Percentiles rank a stretch among this genome's conserved stretches.
These are phyloP conservation scores for Cyprinodon diabolis DNA, from an alignment of 2,797 vertebrate species.

Conservation along the genomic window DNA sequence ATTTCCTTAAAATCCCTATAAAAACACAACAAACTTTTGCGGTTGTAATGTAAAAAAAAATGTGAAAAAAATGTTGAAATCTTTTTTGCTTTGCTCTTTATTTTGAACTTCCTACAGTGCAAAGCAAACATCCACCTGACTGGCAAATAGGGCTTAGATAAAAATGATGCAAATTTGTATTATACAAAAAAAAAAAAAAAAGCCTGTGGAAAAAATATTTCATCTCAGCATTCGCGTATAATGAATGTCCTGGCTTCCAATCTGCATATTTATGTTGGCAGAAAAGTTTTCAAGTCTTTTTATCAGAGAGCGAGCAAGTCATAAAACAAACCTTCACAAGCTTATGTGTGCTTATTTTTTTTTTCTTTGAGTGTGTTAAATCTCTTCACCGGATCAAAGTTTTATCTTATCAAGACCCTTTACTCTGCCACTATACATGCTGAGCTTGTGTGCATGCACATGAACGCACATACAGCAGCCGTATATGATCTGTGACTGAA, in stretches of 20 bases:
- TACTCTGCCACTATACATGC: conserved; percentile 16
- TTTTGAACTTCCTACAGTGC: not conserved
- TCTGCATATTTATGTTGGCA: conserved; percentile 30
- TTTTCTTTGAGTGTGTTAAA: conserved; percentile 4
- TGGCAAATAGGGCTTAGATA: not conserved
- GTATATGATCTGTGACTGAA: conserved; percentile 79
- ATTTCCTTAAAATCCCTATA: not conserved
- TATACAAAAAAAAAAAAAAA: conserved; percentile 9
- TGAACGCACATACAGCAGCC: conserved; percentile 24
- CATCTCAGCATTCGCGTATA: conserved; percentile 18
- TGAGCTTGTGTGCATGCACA: not conserved
- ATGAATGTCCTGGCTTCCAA: conserved; percentile 13
- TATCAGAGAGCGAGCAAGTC: conserved; percentile 24
- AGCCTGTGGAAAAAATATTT: not conserved
- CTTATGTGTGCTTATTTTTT: conserved; percentile 9
- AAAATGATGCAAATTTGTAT: not conserved
- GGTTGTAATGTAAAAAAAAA: not conserved
- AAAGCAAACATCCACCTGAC: not conserved
- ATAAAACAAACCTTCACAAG: conserved; percentile 1
- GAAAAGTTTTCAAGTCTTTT: conserved; percentile 16
- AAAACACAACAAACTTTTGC: not conserved
- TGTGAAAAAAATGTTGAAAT: not conserved
- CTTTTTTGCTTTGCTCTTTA: not conserved
- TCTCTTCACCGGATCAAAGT: conserved; percentile 9
- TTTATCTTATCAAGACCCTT: conserved; percentile 20